phyloP scores from a whole-genome alignment of 64 coral and sea anemone species.

The Actinia equina region DNA sequence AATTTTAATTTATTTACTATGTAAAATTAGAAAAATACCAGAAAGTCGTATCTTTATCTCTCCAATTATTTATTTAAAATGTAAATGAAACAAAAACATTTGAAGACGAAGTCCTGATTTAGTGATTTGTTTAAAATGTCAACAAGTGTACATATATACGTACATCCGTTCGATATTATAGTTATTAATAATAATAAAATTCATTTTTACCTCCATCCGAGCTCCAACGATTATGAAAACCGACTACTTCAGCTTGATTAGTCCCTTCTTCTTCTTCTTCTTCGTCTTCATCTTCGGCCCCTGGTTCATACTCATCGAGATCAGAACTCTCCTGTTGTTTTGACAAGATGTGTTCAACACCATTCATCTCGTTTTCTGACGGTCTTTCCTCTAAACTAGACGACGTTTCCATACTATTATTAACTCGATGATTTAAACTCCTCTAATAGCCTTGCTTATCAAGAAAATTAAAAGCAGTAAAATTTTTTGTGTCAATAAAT shows the following conservation, averaged over 20 bases:
- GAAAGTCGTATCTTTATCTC: too few species aligned
- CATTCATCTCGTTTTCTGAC: conserved; percentile 21
- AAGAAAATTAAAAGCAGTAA: background rate
- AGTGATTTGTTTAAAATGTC: background rate
- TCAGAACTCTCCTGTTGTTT: conserved; percentile 15
- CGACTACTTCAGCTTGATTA: background rate
- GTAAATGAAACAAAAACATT: background rate
- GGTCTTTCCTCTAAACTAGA: conserved; percentile 25
- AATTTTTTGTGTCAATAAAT: background rate
- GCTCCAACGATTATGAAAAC: conserved; percentile 25
- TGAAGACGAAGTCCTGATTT: background rate
- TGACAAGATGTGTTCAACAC: background rate
- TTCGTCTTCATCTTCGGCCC: conserved; percentile 27
- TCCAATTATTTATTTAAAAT: too few species aligned
- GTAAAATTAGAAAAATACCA: too few species aligned
- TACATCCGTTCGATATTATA: background rate
- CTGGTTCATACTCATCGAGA: conserved; percentile 15
- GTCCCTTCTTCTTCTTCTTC: background rate
- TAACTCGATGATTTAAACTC: background rate
- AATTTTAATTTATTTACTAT: too few species aligned
- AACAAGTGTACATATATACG: background rate
- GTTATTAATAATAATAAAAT: background rate
- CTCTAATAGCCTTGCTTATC: background rate
- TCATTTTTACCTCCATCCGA: conserved; percentile 15
- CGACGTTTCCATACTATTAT: background rate